Conservation (phyloP, 64 coral and sea anemone genomes). For the Astreopora myriophthalma region DNA sequence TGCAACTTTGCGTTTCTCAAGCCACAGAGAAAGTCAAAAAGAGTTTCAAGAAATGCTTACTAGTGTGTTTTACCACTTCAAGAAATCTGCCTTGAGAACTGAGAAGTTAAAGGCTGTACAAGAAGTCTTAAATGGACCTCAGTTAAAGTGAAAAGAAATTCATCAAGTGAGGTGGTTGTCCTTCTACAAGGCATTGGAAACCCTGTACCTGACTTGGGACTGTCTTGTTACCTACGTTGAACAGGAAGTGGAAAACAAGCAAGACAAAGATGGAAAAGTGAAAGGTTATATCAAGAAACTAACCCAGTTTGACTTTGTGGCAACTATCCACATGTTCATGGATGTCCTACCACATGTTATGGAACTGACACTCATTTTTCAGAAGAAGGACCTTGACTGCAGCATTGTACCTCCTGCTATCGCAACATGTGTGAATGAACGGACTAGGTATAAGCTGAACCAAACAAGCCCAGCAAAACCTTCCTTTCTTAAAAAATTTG, state of each 20-base stretch:
- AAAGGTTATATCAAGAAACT: conserved; percentile 57
- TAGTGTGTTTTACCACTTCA: conserved; percentile 47
- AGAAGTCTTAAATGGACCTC: conserved; percentile 64
- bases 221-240: conserved; percentile 65
- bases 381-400: conserved; percentile 26
- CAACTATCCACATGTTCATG: conserved; percentile 49
- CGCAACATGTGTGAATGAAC: conserved; percentile 15
- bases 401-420: background rate
- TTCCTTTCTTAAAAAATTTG: background rate
- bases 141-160: conserved; percentile 65
- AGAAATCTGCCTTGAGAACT: conserved; percentile 59
- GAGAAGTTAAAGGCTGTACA: conserved; percentile 56
- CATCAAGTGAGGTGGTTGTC: conserved; percentile 60
- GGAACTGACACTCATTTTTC: conserved; percentile 65
- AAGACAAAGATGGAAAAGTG: conserved; percentile 54
- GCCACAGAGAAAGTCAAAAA: conserved; percentile 43
- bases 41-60: conserved; percentile 55
- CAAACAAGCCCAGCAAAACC: background rate
- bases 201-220: conserved; percentile 47
- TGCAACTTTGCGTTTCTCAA: background rate
- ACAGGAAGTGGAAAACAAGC: conserved; percentile 56
- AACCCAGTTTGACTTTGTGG: conserved; percentile 61
- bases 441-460: background rate
- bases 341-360: conserved; percentile 48
- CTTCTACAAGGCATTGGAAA: conserved; percentile 54